Evolutionary conservation across 2,797 vertebrate species (phyloP), one percentile per base, ranked within the genome.

Genomic region (Botia kubotai): DNA sequence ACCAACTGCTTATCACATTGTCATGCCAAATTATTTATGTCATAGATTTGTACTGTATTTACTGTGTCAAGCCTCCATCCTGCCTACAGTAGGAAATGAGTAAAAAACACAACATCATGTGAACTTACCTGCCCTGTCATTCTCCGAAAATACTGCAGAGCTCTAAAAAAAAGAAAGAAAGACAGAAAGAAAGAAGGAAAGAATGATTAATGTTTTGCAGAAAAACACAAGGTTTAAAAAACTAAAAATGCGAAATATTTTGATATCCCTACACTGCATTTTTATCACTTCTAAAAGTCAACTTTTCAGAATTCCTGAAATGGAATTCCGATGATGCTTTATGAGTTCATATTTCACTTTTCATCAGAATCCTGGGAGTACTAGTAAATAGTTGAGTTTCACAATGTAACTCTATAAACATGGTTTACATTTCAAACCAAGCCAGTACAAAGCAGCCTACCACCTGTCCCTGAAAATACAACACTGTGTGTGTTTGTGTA

Each of bases 91-190:
- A 52, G 14, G 8, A 36, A 36, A 50, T 23, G 13, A 39, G 6
- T 53, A 21, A 36, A 68, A 19, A 53, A 29, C 29, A 23, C 6
- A 0, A 48, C 29, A 36, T 33, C 12, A 72, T 55, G 12, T 53
- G 48, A 52, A 89, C 93, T 90, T 84, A 94, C 94, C 94, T 26
- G 88, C 90, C 85, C 87, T 87, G 86, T 88, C 86, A 82, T 88
- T 92, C 72, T 92, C 91, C 23, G 86, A 84, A 69, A 89, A 13
- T n/a, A 79, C 10, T 11, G 85, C 72, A 6, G 78, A 81, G 67
- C 39, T 88, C 93, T 94, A 85, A 39, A 72, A 89, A 85, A 87
- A 53, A 90, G 23, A 86, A 76, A 53, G 70, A 5, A 71, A 80
- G 78, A 72, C 66, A n/a, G 13, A 1, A 39, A 3, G 57, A 39